Base-by-base conservation (phyloP, 1,140 invertebrate genomes). In the Caenorhabditis tropicalis region DNA sequence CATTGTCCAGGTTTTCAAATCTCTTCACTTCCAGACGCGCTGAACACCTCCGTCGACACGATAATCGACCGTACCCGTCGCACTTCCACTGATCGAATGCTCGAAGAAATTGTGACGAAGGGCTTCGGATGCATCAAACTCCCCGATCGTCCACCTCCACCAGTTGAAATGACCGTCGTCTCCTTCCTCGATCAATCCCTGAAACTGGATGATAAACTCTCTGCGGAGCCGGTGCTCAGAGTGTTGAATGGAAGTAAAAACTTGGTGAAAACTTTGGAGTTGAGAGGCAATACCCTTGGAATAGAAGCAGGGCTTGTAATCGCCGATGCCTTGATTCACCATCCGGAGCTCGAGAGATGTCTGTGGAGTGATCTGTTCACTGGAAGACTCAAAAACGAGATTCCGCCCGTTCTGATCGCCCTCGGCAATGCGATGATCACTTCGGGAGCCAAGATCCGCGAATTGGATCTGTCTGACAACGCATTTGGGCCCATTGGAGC, bases 401-500 rank as follows among this genome's bases (percentile, higher is more conserved):
- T 99, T 90, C 97, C 97, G 10, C 92, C 94, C 85, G 96, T 96
- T 31, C 92, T 99, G 94, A 81, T 94, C 91, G 94, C 94, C 87
- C 92, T 98, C 1, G 95, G 96, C 6, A 93, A 93, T 83, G 96
- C 95, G 7, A 93, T 99, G 65, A 95, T 96, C 74, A 88, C 90
- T 12, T 95, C 96, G 0, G 93, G 94, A 1, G 95, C 95, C 1
- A 92, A 94, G 6, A 92, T 99, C 0, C 93, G 94, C 0, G 95
- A 96, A 87, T 92, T 99, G 9, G 96, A 99, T 90, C 93, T 98
- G 0, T 98, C 96, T 92, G 97, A 99, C 91, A 99, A 99, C 93
- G 97, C 97, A 0, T 95, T 98, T 91, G 97, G 97, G 9, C 97
- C 97, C 0, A 96, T 97, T 90, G 97, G 96, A 49, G 95, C 98